Percentiles rank a stretch among this genome's conserved stretches.
These are phyloP conservation scores for Lasioglossum leucozonium DNA, from an alignment of 2,888 invertebrate species.

Conservation along the genomic window DNA sequence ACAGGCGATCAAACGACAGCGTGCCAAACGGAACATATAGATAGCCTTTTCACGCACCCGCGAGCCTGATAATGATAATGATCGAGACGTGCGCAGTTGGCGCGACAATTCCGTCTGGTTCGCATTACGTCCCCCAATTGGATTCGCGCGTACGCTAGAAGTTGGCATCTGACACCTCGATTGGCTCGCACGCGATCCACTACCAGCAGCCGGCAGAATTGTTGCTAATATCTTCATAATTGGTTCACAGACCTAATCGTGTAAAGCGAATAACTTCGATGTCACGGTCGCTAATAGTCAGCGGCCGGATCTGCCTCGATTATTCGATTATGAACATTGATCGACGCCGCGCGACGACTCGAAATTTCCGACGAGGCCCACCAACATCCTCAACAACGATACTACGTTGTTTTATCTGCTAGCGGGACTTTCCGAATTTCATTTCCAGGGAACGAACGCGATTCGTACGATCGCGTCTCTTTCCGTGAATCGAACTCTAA, in stretches of 20 bases:
- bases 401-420: background rate
- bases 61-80: constrained; percentile 42
- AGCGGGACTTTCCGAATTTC: too few relatives aligned
- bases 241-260: constrained; percentile 33
- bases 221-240: constrained; percentile 32
- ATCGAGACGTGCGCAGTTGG: constrained; percentile 49
- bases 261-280: constrained; percentile 25
- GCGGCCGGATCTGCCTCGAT: background rate
- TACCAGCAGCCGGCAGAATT: constrained; percentile 13
- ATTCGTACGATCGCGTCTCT: background rate
- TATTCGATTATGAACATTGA: constrained; percentile 24
- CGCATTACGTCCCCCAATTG: constrained; percentile 39
- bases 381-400: background rate
- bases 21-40: background rate
- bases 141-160: constrained; percentile 32
- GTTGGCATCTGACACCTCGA: constrained; percentile 53
- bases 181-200: constrained; percentile 34
- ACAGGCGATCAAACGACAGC: background rate
- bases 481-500: background rate
- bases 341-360: background rate
- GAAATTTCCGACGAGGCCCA: too few relatives aligned
- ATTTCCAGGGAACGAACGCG: background rate
- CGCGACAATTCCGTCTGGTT: constrained; percentile 34
- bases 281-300: constrained; percentile 6
- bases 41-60: constrained; percentile 22